Evolutionary conservation across 2,797 vertebrate genomes (phyloP), one percentile per base, ranked within the genome.

Genomic region (Apodemus agrarius): DNA sequence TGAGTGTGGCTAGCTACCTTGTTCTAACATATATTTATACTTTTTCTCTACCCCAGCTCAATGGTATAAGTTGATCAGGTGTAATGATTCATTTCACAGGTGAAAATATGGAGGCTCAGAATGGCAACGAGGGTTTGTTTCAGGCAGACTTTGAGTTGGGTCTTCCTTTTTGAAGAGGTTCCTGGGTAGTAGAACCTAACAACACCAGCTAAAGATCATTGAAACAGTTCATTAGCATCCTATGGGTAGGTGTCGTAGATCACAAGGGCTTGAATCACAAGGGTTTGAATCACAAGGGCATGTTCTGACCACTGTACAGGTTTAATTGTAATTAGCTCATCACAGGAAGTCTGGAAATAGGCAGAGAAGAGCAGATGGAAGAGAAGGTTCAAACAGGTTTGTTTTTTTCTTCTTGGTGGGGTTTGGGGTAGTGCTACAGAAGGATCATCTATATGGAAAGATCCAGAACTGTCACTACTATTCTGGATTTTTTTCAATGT

Each of bases 401-500:
- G 16, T 34, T 94, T 93, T 93, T 74, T 46, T 26, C n/a, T 65
- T 94, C 12, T 1, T 76, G 34, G 37, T 4, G 8, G 17, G 57
- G 9, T 0, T 6, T 21, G 31, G 7, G 63, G 40, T 22, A 14
- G 21, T 31, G 9, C 5, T 54, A 49, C 19, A 14, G 86, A 40
- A 88, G 8, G 22, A n/a, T 74, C 24, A 0, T 59, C 11, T 82
- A 16, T 21, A 6, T 86, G 72, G 11, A 69, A 31, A 59, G 46
- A 40, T 79, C 67, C 26, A 91, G 67, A 75, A 83, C 46, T 52
- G 11, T 86, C 82, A 17, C 21, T 92, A 52, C 29, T 94, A 90
- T 93, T 75, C 81, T 89, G 61, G 85, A 49, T 75, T 89, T 94
- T 88, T 89, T 74, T 37, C 61, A 89, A 29, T 49, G 76, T 88